Evolutionary conservation across 2,113 vertebrate species (phyloP), one percentile per base, ranked within the genome.

Genomic region (Epinephelus fuscoguttatus): DNA sequence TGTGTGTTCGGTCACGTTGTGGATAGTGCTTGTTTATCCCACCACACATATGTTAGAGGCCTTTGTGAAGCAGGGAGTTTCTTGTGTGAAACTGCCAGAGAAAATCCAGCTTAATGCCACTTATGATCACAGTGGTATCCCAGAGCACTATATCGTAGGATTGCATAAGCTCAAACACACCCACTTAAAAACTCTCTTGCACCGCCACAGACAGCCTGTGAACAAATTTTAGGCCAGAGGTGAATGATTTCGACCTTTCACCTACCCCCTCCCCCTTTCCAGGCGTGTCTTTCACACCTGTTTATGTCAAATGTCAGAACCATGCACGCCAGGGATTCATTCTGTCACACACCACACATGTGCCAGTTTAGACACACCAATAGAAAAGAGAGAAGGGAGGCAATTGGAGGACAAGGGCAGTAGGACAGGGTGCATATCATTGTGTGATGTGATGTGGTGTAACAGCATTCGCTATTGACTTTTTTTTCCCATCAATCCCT

Each of bases 261-360:
- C 93, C 92, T 88, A 75, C 86, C 87, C 57, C 66, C 50, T 21
- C 4, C 21, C 23, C 30, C 18, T 63, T 47, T 80, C 66, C 69
- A 81, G 52, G 60, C 63, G 67, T 78, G 57, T 67, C 61, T 47
- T 66, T 85, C 79, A 87, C 94, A 95, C 89, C 93, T 95, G 94
- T 94, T 91, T 18, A 70, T 77, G 88, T 90, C 90, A 87, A 89
- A 88, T 75, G 88, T 84, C 69, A 81, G 45, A 75, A 66, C 8
- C 69, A 56, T 70, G 72, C 73, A 69, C 7, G 27, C 66, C 52
- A 80, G 61, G 75, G 49, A 84, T 85, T 91, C 11, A 27, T 80
- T 86, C 75, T 67, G 30, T 70, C 88, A 83, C 73, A 77, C 78
- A 67, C 40, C 73, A 77, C 78, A 57, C 18, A 83, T 77, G 73